Evolutionary conservation across 2,797 vertebrate species (phyloP), one percentile per base, ranked within the genome.

Genomic region (Poeciliopsis turneri): DNA sequence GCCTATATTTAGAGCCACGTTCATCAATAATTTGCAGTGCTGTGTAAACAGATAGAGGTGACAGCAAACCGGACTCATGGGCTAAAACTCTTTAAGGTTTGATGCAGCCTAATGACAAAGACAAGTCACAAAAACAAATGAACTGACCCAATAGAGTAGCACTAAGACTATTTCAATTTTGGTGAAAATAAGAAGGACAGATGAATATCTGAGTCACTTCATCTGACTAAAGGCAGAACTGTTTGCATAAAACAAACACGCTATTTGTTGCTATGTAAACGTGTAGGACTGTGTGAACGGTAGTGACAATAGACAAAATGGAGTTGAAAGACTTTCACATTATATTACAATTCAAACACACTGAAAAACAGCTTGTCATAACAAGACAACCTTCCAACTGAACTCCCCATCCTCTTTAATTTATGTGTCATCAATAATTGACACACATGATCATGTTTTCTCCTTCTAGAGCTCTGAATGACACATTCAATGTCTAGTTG

Each of bases 21-120:
- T 85, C 82, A 93, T 94, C 82, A 90, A 93, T 93, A 88, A 92
- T 94, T 90, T 85, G 93, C 43, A 61, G 53, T 46, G 76, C 83
- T 53, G 85, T 81, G 85, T 90, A 91, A 94, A 93, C 86, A 82
- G 88, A 93, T 86, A 89, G 85, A 88, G 23, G 75, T 76, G 78
- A 88, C 75, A 84, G 81, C 81, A 70, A 30, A 70, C 75, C 66
- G 23, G 55, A 84, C 69, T 81, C 82, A 81, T 68, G 36, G 66
- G 83, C 75, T 81, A 72, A 79, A 84, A 82, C 82, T 85, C 61
- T 76, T 82, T 36, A 76, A 77, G 79, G 70, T 74, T 85, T 83
- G 51, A 91, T 83, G 77, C 80, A 78, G 84, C 84, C 79, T 77
- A 49, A 78, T 59, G 53, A 83, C 81, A 85, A 69, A 39, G 61